Evolutionary conservation across 2,888 invertebrate species (phyloP), one percentile per base, ranked within the genome.

Genomic region (Pherbina coryleti): DNA sequence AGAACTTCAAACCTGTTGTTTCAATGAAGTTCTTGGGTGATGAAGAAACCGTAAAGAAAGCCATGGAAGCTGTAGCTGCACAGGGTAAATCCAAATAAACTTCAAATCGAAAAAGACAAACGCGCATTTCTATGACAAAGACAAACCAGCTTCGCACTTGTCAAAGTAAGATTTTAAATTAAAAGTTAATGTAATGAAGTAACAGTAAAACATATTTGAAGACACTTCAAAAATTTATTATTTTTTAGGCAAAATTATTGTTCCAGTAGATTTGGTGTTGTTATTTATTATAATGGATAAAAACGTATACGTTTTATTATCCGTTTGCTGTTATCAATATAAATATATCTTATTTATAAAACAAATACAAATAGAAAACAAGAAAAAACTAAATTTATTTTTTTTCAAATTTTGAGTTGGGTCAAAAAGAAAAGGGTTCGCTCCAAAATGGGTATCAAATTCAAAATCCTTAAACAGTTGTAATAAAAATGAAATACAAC

Each of bases 11-110:
- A 85, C 95, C 95, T 0, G 92, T 94, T 1, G 93, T 93, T 66
- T 94, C 95, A 17, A 93, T 95, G 93, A 92, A 94, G 84, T 95
- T 95, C 91, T 91, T 95, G 77, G 95, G 95, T 5, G 97, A 95
- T 84, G 94, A 94, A 84, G 95, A 95, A 89, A 94, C 94, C 0
- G 95, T 95, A 0, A 93, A 92, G 85, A 94, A 94, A 85, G 95
- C 95, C 2, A 95, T 95, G 92, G 95, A 92, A 83, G 93, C 94
- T n/a, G 95, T 95, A 7, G 95, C 95, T 44, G 93, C 93, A 69
- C 95, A 95, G 89, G 95, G 95, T 86, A 95, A 95, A 89, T 89
- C 89, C 77, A 89, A 93, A 93, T 85, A 94, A 94, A 91, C 92
- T 91, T 88, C 22, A 67, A 25, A n/a, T 11, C 8, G 22, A 14